phyloP scores from a whole-genome alignment of 2,113 vertebrate genomes.

The Arothron firmamentum region DNA sequence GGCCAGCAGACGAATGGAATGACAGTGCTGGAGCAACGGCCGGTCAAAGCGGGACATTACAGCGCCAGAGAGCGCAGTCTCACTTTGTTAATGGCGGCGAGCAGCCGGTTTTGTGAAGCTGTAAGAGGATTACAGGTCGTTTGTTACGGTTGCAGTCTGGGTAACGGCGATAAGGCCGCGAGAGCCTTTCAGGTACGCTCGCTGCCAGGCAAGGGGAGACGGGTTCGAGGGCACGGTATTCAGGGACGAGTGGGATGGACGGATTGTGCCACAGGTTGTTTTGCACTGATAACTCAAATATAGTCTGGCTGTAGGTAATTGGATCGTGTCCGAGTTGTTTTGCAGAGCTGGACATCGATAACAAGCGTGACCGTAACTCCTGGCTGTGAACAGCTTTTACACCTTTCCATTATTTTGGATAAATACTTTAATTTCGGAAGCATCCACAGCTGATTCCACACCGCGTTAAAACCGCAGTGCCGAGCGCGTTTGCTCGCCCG shows the following conservation, averaged over 20 bases:
- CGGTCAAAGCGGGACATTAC: slow-evolving; percentile 43
- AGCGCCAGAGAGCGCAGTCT: slow-evolving; percentile 41
- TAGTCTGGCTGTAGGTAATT: too few relatives aligned
- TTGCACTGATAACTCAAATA: slow-evolving; percentile 4
- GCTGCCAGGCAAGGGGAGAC: slow-evolving; percentile 39
- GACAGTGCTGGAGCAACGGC: slow-evolving; percentile 23
- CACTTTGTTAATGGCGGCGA: slow-evolving; percentile 50
- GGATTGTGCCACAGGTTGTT: slow-evolving; percentile 40
- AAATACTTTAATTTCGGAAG: not conserved
- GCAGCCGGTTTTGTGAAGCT: slow-evolving; percentile 47
- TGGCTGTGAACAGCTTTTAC: not conserved
- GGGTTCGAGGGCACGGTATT: slow-evolving; percentile 29
- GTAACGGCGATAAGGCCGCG: slow-evolving; percentile 63
- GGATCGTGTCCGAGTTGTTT: too few relatives aligned
- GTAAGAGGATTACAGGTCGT: slow-evolving; percentile 73
- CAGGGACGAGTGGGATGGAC: slow-evolving; percentile 4
- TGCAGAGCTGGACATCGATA: too few relatives aligned
- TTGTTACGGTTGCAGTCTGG: slow-evolving; percentile 65
- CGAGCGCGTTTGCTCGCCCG: too few relatives aligned
- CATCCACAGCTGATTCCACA: too few relatives aligned
- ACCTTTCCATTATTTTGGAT: not conserved
- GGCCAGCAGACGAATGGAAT: slow-evolving; percentile 11
- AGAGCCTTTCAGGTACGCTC: slow-evolving; percentile 42
- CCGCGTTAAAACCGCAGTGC: too few relatives aligned
- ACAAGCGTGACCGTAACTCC: too few relatives aligned